A percentile compares a stretch with the other conserved stretches of the same genome.
These are phyloP conservation scores for Zhuqinia jingwanae DNA, from an alignment of 2,888 invertebrate genomes.

Conservation along the genomic window DNA sequence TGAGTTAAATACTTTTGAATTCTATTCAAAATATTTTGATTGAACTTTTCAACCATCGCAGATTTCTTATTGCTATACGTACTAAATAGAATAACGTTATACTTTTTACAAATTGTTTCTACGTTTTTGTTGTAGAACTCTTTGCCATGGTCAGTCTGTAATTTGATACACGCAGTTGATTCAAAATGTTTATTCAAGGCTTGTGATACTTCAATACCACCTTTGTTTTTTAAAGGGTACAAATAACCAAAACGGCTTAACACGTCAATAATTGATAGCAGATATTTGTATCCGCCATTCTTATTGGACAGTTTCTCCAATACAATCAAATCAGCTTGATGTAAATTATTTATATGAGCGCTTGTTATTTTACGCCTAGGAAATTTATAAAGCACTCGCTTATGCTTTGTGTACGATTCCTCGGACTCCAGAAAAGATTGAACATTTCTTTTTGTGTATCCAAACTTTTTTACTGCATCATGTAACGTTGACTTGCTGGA, in stretches of 20 bases:
- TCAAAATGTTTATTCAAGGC: slow-evolving; percentile 44
- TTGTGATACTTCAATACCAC: slow-evolving; percentile 33
- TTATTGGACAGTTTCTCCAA: not conserved
- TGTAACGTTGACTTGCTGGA: no score
- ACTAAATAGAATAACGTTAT: slow-evolving; percentile 49
- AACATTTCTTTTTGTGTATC: not conserved
- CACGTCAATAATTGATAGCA: slow-evolving; percentile 58
- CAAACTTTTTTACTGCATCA: not conserved
- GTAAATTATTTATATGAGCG: slow-evolving; percentile 7
- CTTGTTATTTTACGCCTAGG: not conserved
- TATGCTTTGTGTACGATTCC: slow-evolving; percentile 54
- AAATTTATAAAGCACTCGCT: slow-evolving; percentile 15
- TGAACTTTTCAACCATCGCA: slow-evolving; percentile 61
- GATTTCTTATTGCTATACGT: slow-evolving; percentile 56
- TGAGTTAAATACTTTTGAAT: slow-evolving; percentile 52
- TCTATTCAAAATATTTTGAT: slow-evolving; percentile 46
- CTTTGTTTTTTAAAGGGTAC: slow-evolving; percentile 47
- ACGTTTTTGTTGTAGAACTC: slow-evolving; percentile 53
- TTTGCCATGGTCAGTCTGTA: slow-evolving; percentile 50
- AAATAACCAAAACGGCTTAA: slow-evolving; percentile 6
- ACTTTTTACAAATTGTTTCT: not conserved
- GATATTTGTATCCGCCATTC: slow-evolving; percentile 51
- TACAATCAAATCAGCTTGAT: slow-evolving; percentile 48
- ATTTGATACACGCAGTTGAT: not conserved
- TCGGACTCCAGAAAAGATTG: not conserved